phyloP scores from a whole-genome alignment of 1,140 invertebrate species.

The Tetramorium parvispinum region DNA sequence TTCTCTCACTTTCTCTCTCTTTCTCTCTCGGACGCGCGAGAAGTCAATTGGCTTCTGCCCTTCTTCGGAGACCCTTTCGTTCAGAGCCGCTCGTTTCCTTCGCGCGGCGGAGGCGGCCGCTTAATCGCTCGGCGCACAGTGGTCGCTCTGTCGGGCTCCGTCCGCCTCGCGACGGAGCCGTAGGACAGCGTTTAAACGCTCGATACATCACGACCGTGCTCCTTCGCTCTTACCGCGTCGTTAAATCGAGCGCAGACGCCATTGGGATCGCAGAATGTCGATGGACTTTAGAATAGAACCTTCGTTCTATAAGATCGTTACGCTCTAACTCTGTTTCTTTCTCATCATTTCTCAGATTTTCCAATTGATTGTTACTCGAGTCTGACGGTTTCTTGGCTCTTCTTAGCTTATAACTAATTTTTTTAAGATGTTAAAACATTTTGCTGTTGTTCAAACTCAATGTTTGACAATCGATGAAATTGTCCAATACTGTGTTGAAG shows the following conservation, averaged over 20 bases:
- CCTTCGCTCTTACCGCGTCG: background rate
- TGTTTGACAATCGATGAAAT: background rate
- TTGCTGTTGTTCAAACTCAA: background rate
- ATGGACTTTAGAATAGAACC: background rate
- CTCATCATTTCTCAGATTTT: background rate
- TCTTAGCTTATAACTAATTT: too few species aligned
- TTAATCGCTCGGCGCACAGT: slow-evolving; percentile 49
- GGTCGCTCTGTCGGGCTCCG: slow-evolving; percentile 5
- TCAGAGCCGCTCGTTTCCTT: slow-evolving; percentile 31
- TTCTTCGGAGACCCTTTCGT: slow-evolving; percentile 62
- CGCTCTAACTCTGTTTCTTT: background rate
- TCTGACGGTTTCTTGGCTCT: background rate
- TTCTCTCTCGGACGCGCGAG: slow-evolving; percentile 9
- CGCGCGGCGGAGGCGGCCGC: slow-evolving; percentile 12
- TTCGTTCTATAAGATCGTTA: background rate
- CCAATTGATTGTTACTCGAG: background rate
- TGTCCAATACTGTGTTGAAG: background rate
- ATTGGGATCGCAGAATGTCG: background rate
- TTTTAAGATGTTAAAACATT: background rate
- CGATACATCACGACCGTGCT: slow-evolving; percentile 27
- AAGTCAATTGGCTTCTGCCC: slow-evolving; percentile 62
- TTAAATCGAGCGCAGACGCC: slow-evolving; percentile 30
- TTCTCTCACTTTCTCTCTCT: background rate
- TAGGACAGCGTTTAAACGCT: slow-evolving; percentile 36
- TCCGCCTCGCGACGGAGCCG: slow-evolving; percentile 33